Base-by-base conservation (phyloP, 2,888 invertebrate species). In the Ormyrus labotus region DNA sequence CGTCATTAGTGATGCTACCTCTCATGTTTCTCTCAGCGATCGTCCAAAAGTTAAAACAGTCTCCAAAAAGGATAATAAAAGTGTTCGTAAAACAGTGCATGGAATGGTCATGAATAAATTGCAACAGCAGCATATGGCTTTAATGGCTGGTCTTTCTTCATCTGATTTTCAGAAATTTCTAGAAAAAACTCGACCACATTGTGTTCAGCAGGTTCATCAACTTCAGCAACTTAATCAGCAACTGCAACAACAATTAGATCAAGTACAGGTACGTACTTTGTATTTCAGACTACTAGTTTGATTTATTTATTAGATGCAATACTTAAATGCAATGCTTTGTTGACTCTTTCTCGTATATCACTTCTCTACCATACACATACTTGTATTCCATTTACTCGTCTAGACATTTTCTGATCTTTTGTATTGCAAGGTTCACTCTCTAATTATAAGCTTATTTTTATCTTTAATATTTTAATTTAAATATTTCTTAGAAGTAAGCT, bases 31-130 rank as follows among this genome's bases (percentile, higher is more conserved):
- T 83, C 95, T 96, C 86, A 95, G 95, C 91, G 96, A 96, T 91
- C 94, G 96, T 86, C 96, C 96, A 80, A 96, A 96, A 91, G 96
- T 95, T 64, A 96, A 96, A 91, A 94, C 96, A 61, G 94, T 94
- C 72, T 94, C 95, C 71, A 96, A 96, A 90, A 96, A 96, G 90
- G 96, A 95, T 89, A 94, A 94, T 70, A 96, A 96, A 91, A 94
- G 94, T 88, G 92, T 93, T 82, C 93, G 95, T 85, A 95, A 95
- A 85, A 87, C 87, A n/a, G 86, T 87, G 2, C 86, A 86, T 45
- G 87, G 85, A 67, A 86, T 87, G 74, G 86, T 87, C 19, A 83
- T 87, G 71, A 86, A 84, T 85, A 89, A 85, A 67, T 69, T 86
- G 64, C 87, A 87, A 47, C 87, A 87, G 51, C 88, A 87, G 70